Evolutionary conservation across 2,113 vertebrate genomes (phyloP), one percentile per base, ranked within the genome.

Genomic region (Spea multiplicata): DNA sequence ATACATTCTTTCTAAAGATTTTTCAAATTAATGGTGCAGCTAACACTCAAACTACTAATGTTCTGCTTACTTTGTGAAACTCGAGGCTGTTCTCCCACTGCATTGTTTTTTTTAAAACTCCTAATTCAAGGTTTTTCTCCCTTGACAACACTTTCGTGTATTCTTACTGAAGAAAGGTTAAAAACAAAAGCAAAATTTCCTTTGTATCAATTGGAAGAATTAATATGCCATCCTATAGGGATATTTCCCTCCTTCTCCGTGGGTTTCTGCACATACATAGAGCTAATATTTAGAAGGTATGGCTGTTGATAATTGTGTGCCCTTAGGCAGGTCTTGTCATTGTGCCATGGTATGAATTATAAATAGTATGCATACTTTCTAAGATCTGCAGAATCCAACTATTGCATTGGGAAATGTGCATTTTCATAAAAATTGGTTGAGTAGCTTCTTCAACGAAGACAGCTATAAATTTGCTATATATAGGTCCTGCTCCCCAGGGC

Each of bases 401-500:
- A 73, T 66, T 73, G 62, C 64, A 59, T 4, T 55, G 49, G 55
- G 48, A 65, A 72, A 55, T 66, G 50, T 80, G 77, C 62, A 73
- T 73, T 48, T 65, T 67, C 71, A 73, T 73, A 73, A 61, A 67
- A 45, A 44, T 44, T 66, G 44, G n/a, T 47, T 67, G 14, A 64
- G n/a, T 49, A 68, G 53, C 71, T 59, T 13, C 48, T 12, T 5
- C 61, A 52, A 49, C 9, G 48, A 44, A 46, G 46, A 68, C 74
- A 48, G 74, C 57, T 73, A 79, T 66, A 73, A 71, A 55, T 69
- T 49, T 55, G 64, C 71, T 80, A 80, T 57, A 80, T 80, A 80
- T 80, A 80, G 71, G 16, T 17, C 48, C 7, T 67, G 6, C n/a
- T 80, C 77, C 71, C 77, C 52, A 73, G 59, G 70, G 77, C 71